phyloP scores from a whole-genome alignment of 2,888 invertebrate genomes.

The Cryptus armator region DNA sequence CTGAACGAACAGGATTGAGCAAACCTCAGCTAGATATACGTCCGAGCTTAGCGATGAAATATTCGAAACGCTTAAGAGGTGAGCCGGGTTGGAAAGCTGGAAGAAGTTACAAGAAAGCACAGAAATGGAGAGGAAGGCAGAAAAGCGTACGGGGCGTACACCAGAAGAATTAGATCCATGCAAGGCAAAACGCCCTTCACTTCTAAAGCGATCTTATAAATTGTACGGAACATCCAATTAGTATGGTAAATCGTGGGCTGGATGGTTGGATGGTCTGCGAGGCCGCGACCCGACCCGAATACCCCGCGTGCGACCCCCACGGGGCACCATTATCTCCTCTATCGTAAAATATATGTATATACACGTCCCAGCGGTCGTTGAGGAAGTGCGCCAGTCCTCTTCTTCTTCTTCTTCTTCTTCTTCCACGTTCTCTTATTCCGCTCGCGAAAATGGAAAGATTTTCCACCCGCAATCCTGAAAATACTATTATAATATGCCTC shows the following conservation, averaged over 20 bases:
- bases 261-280: slow-evolving; percentile 49
- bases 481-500: slow-evolving; percentile 21
- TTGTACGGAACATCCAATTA: slow-evolving; percentile 76
- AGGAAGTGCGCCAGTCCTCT: slow-evolving; percentile 11
- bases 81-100: slow-evolving; percentile 39
- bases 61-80: slow-evolving; percentile 66
- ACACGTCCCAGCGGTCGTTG: background rate
- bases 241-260: slow-evolving; percentile 71
- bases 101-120: slow-evolving; percentile 57
- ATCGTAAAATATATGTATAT: slow-evolving; percentile 47
- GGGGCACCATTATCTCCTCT: slow-evolving; percentile 63
- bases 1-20: slow-evolving; percentile 21
- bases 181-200: slow-evolving; percentile 64
- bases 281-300: slow-evolving; percentile 62
- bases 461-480: slow-evolving; percentile 34
- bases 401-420: slow-evolving; percentile 10
- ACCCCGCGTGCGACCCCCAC: slow-evolving; percentile 43
- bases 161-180: slow-evolving; percentile 70
- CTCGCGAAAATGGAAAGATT: slow-evolving; percentile 56
- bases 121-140: slow-evolving; percentile 34
- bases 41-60: slow-evolving; percentile 68
- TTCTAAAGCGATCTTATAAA: slow-evolving; percentile 72
- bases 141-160: slow-evolving; percentile 44
- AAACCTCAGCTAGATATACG: slow-evolving; percentile 47
- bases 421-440: slow-evolving; percentile 51